phyloP scores from a whole-genome alignment of 2,113 vertebrate species.

The Gorsachius goisagi region DNA sequence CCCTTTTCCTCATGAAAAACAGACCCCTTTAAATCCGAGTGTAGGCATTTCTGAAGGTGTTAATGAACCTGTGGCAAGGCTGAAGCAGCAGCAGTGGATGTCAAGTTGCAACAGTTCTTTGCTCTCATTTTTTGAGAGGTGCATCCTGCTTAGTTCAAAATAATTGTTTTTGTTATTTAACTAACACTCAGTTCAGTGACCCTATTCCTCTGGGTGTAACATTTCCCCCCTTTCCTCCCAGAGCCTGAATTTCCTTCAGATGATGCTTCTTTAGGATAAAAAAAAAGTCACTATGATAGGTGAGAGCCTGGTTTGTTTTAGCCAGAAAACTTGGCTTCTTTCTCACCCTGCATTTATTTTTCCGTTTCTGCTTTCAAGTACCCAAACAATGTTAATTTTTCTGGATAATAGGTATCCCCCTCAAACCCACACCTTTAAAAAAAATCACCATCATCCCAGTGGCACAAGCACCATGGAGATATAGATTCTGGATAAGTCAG shows the following conservation, averaged over 20 bases:
- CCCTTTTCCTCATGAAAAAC: background rate
- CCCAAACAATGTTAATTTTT: background rate
- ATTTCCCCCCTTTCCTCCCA: background rate
- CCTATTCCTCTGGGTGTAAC: background rate
- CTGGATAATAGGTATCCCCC: background rate
- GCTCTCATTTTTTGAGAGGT: background rate
- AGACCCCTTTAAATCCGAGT: background rate
- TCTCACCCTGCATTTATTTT: background rate
- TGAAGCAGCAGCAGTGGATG: background rate
- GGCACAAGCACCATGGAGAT: background rate
- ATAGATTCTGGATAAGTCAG: background rate
- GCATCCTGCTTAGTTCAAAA: background rate
- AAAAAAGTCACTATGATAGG: background rate
- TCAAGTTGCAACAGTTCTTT: conserved; percentile 6
- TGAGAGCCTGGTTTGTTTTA: background rate
- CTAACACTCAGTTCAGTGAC: background rate
- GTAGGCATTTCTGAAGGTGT: background rate
- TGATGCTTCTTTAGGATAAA: background rate
- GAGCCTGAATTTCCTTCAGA: background rate
- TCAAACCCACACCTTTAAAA: background rate
- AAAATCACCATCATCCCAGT: background rate
- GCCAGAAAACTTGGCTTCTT: background rate
- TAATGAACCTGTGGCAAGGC: background rate
- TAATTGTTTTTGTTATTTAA: background rate
- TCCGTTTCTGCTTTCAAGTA: background rate